These are phyloP conservation scores for Eriocheir sinensis DNA, from an alignment of 1,140 invertebrate species.

Conservation along the genomic window DNA sequence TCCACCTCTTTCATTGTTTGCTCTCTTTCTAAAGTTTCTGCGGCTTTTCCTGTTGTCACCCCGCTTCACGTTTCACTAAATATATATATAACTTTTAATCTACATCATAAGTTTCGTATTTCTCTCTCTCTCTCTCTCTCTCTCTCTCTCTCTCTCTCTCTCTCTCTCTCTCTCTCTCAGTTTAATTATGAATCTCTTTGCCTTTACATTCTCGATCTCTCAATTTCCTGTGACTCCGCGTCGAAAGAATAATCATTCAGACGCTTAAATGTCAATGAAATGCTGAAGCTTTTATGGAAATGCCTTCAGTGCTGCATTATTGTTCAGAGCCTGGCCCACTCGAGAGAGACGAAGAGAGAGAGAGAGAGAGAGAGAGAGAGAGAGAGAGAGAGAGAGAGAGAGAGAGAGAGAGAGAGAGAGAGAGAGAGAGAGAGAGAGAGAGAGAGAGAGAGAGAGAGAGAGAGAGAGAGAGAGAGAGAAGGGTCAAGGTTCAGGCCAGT, in stretches of 20 bases:
- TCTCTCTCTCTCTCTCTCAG: constrained; percentile 44
- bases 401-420: constrained; percentile 22
- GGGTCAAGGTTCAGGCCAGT: no score
- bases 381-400: constrained; percentile 15
- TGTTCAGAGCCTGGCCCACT: no score
- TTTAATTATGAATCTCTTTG: constrained; percentile 35
- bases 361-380: constrained; percentile 6
- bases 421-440: constrained; percentile 22
- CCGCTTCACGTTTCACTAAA: no score
- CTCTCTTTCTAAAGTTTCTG: no score
- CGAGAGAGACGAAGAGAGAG: no score
- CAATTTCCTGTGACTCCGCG: not conserved
- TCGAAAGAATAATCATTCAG: no score
- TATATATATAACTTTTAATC: not conserved
- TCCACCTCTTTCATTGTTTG: not conserved
- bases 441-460: constrained; percentile 22
- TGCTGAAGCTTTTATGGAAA: not conserved
- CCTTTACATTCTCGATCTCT: constrained; percentile 19
- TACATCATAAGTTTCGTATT: not conserved
- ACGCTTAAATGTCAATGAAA: not conserved
- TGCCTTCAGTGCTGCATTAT: no score
- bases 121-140: constrained; percentile 46
- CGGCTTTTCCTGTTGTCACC: no score
- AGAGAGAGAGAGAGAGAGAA: constrained; percentile 7
- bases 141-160: constrained; percentile 36